Evolutionary conservation across 2,113 vertebrate genomes (phyloP).

Genomic region (Toxostoma redivivum): DNA sequence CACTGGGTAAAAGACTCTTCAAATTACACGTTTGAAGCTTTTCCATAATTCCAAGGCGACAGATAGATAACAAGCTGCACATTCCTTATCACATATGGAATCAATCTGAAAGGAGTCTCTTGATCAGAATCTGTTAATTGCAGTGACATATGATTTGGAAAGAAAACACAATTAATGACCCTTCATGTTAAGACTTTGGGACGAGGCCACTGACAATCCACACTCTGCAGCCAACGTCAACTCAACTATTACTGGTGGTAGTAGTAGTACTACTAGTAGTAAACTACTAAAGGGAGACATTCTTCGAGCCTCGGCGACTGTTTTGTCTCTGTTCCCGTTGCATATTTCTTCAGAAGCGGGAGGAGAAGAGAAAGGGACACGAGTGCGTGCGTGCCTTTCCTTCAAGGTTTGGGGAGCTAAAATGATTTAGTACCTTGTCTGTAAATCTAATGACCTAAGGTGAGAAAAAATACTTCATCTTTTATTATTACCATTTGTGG

Average conservation of each 20-base stretch:
- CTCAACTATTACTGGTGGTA: not conserved
- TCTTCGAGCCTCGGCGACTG: not conserved
- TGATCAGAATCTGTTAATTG: slow-evolving; percentile 81
- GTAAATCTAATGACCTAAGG: slow-evolving; percentile 66
- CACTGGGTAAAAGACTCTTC: slow-evolving; percentile 79
- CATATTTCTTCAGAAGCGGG: slow-evolving; percentile 33
- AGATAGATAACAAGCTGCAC: slow-evolving; percentile 74
- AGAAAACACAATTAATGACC: slow-evolving; percentile 79
- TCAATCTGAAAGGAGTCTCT: slow-evolving; percentile 75
- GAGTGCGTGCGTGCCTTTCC: not conserved
- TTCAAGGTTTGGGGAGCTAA: slow-evolving; percentile 32
- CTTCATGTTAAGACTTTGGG: slow-evolving; percentile 54
- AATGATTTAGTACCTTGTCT: slow-evolving; percentile 61
- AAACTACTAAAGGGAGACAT: slow-evolving; percentile 31
- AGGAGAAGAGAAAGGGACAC: not conserved
- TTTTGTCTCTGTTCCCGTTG: slow-evolving; percentile 35
- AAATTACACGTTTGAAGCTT: slow-evolving; percentile 84
- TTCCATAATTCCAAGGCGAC: slow-evolving; percentile 78
- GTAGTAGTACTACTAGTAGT: not conserved
- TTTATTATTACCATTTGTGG: slow-evolving; percentile 66
- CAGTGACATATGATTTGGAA: slow-evolving; percentile 76
- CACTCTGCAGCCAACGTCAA: slow-evolving; percentile 46
- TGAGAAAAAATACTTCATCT: slow-evolving; percentile 61
- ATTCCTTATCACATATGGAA: slow-evolving; percentile 82
- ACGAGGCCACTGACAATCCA: slow-evolving; percentile 40